A percentile compares a stretch with the other conserved stretches of the same genome.
Evolutionary conservation across 2,797 vertebrate species (phyloP).

Genomic region (Mycteria americana): DNA sequence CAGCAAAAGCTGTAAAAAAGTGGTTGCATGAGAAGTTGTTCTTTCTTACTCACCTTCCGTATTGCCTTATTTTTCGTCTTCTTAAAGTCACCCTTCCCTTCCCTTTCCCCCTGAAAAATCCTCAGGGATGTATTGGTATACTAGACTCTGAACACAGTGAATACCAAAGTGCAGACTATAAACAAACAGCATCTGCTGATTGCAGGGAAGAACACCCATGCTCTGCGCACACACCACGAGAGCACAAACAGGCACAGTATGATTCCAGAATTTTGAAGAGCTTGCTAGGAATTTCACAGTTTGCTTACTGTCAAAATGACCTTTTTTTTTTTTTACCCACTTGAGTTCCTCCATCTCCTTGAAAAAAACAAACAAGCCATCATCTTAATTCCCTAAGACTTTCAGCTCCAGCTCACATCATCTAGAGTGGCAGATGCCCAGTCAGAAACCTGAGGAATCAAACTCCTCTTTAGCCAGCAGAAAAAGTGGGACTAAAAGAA

Average conservation of each 20-base stretch:
- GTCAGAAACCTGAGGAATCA: background rate
- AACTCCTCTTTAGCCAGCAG: background rate
- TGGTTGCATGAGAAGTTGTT: background rate
- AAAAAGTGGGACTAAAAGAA: background rate
- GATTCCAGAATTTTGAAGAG: constrained; percentile 21
- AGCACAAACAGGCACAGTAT: constrained; percentile 6
- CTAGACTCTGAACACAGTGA: background rate
- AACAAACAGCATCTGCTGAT: constrained; percentile 8
- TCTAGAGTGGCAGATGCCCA: background rate
- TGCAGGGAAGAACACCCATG: background rate
- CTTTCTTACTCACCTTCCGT: background rate
- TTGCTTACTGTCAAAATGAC: constrained; percentile 19
- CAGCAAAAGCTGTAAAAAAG: background rate
- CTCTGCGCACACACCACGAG: background rate
- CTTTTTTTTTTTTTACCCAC: background rate
- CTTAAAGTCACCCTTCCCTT: background rate
- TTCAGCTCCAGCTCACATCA: background rate
- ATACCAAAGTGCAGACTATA: background rate
- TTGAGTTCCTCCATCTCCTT: background rate
- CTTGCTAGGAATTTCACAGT: constrained; percentile 27
- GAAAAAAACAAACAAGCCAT: constrained; percentile 3
- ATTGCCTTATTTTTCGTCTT: background rate
- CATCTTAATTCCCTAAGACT: background rate
- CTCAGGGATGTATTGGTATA: background rate
- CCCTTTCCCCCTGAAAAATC: background rate